phyloP scores from a whole-genome alignment of 2,888 invertebrate genomes.

The Lapara coniferarum region DNA sequence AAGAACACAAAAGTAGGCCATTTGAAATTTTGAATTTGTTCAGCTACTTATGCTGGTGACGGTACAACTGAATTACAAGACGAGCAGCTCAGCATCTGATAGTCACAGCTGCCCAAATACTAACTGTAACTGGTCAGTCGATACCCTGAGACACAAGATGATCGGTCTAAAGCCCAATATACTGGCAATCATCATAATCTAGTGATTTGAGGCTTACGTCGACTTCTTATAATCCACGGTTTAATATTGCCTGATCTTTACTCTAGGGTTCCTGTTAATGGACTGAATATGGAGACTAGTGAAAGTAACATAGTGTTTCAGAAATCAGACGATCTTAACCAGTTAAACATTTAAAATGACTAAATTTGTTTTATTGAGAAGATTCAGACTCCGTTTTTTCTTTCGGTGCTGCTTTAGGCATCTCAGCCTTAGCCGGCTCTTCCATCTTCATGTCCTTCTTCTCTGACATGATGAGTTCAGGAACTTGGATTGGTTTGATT shows the following conservation, averaged over 20 bases:
- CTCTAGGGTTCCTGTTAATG: not conserved
- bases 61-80: no score
- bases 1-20: no score
- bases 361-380: conserved; percentile 34
- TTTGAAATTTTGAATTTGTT: no score
- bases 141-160: no score
- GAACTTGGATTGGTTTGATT: conserved; percentile 63
- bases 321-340: not conserved
- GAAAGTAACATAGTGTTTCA: not conserved
- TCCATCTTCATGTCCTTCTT: conserved; percentile 58
- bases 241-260: not conserved
- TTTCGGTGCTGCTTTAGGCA: conserved; percentile 35
- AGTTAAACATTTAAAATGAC: conserved; percentile 27
- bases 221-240: conserved; percentile 28
- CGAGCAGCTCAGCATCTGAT: no score
- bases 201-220: conserved; percentile 38
- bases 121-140: no score
- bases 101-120: no score
- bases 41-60: no score
- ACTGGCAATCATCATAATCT: conserved; percentile 33
- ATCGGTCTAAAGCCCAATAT: no score
- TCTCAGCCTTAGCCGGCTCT: conserved; percentile 46
- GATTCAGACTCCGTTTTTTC: conserved; percentile 40
- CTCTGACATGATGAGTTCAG: conserved; percentile 71
- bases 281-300: conserved; percentile 1